A percentile compares a stretch with the other conserved stretches of the same genome.
Evolutionary conservation across 2,797 vertebrate species (phyloP).

Genomic region (Helicolenus hilgendorfi): DNA sequence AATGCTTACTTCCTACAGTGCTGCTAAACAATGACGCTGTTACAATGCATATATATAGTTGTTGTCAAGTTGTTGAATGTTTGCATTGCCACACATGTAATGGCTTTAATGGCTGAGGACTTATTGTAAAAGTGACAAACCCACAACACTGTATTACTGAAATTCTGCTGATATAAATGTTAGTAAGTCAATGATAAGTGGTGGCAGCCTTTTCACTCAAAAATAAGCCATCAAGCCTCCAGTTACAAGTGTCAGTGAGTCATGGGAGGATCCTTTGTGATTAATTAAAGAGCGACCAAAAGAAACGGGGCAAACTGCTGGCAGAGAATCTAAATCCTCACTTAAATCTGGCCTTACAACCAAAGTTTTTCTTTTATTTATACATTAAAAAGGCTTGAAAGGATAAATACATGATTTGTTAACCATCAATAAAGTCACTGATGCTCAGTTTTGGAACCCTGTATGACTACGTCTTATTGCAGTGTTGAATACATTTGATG

Average conservation of each 20-base stretch:
- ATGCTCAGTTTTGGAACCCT: neutral
- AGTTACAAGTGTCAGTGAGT: neutral
- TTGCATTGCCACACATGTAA: neutral
- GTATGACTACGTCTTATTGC: neutral
- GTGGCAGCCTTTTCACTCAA: neutral
- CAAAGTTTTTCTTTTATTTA: neutral
- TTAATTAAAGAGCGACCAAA: neutral
- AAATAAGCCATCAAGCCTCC: neutral
- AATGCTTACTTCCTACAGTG: constrained; percentile 11
- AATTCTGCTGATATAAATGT: neutral
- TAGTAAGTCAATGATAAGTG: neutral
- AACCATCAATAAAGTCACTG: neutral
- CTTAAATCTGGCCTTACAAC: neutral
- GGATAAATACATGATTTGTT: neutral
- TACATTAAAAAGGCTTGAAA: neutral
- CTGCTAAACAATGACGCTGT: neutral
- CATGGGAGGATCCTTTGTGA: neutral
- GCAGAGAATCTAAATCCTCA: neutral
- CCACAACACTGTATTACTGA: neutral
- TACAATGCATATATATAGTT: neutral
- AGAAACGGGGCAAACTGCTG: neutral
- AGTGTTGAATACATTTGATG: neutral
- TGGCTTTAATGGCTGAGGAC: neutral
- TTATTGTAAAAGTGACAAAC: neutral
- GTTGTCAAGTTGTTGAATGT: neutral